Evolutionary conservation across 2,113 vertebrate genomes (phyloP).

Genomic region (Candoia aspera): DNA sequence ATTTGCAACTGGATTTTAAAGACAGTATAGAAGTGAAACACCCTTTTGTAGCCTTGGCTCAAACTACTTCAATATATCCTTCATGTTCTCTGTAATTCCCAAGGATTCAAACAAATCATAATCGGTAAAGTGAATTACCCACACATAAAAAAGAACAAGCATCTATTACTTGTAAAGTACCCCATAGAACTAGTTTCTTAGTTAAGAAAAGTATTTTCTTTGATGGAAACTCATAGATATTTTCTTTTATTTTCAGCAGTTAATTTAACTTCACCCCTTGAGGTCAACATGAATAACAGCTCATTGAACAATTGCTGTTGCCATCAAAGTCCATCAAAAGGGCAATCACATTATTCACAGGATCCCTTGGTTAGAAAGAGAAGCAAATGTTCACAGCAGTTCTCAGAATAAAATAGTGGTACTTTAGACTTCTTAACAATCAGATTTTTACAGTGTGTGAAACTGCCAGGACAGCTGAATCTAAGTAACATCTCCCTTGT

Average conservation of each 20-base stretch:
- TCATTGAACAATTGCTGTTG: neutral
- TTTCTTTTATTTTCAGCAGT: neutral
- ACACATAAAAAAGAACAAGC: neutral
- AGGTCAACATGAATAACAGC: neutral
- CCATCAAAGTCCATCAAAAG: neutral
- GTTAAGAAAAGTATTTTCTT: neutral
- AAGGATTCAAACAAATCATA: neutral
- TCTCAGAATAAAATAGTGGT: neutral
- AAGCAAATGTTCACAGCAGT: neutral
- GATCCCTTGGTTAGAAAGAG: neutral
- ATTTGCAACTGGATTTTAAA: neutral
- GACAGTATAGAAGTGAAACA: neutral
- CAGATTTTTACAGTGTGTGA: neutral
- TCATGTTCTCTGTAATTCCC: slow-evolving; percentile 16
- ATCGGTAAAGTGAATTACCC: neutral
- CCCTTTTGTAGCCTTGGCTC: neutral
- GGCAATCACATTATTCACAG: neutral
- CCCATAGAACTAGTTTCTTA: neutral
- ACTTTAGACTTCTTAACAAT: neutral
- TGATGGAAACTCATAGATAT: neutral
- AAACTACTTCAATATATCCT: neutral
- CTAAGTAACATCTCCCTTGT: neutral
- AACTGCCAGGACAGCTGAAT: neutral
- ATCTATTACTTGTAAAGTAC: neutral
- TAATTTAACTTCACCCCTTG: neutral